These are phyloP conservation scores for Crotalus tigris DNA, from an alignment of 2,113 vertebrate species.

Conservation along the genomic window DNA sequence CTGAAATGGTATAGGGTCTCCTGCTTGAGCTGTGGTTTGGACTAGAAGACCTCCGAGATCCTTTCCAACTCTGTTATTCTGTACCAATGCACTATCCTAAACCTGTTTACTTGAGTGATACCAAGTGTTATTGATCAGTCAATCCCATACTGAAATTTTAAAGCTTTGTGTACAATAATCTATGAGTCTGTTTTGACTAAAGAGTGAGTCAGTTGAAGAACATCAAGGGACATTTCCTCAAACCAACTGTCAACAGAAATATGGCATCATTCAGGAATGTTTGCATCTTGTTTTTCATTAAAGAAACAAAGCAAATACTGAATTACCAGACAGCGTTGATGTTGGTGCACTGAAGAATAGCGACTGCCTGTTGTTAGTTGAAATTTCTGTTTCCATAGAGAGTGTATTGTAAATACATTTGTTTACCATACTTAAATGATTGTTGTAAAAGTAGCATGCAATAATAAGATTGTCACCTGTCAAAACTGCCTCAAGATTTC, in stretches of 20 bases:
- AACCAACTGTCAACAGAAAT: not conserved
- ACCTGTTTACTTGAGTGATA: not conserved
- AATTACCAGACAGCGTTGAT: not conserved
- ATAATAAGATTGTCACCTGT: not conserved
- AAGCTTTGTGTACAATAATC: not conserved
- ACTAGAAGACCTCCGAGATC: too few relatives aligned
- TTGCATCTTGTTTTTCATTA: not conserved
- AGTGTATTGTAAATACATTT: not conserved
- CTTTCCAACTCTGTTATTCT: too few relatives aligned
- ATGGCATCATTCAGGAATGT: not conserved
- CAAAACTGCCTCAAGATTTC: slow-evolving; percentile 25
- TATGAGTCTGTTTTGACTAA: not conserved
- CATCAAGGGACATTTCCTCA: not conserved
- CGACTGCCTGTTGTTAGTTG: not conserved
- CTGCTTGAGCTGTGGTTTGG: too few relatives aligned
- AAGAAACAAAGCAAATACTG: not conserved
- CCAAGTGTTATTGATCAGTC: not conserved
- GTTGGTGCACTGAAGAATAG: not conserved
- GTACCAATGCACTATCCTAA: not conserved
- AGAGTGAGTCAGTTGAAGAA: not conserved
- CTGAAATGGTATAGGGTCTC: too few relatives aligned
- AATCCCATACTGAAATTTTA: not conserved
- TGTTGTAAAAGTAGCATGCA: not conserved
- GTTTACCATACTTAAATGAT: not conserved
- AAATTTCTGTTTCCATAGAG: not conserved